Conservation (phyloP, 2,888 invertebrate genomes). For the Psylliodes chrysocephalus region DNA sequence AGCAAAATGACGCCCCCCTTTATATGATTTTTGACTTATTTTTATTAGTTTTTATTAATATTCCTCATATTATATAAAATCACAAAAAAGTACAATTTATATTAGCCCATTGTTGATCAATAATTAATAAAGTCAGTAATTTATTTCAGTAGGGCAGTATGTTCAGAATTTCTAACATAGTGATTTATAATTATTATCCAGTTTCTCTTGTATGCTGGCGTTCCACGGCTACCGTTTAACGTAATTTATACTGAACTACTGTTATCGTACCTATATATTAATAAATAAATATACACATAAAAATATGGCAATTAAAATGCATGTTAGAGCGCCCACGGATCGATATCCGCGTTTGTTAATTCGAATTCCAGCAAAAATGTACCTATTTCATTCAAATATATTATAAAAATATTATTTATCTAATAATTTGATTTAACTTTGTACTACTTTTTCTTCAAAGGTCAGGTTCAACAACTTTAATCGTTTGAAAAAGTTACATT, state of each 20-base stretch:
- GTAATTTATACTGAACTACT: background rate
- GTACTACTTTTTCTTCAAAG: background rate
- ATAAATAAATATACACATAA: background rate
- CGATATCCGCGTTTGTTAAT: background rate
- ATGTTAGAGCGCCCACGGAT: background rate
- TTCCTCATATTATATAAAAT: no score
- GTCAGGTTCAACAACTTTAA: background rate
- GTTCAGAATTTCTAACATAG: background rate
- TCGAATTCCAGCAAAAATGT: background rate
- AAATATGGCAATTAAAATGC: background rate
- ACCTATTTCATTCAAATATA: background rate
- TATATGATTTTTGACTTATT: no score
- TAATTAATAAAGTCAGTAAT: no score
- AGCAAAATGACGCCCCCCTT: no score
- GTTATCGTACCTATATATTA: no score
- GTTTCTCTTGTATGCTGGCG: background rate
- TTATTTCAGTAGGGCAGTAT: no score
- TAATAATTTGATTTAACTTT: background rate
- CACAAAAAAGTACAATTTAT: no score
- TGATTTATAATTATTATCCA: background rate
- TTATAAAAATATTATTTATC: background rate
- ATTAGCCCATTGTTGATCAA: no score
- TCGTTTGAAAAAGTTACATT: no score
- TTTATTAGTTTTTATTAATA: no score
- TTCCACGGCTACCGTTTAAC: background rate